phyloP scores from a whole-genome alignment of 2,797 vertebrate genomes.

The Trematocara caparti region DNA sequence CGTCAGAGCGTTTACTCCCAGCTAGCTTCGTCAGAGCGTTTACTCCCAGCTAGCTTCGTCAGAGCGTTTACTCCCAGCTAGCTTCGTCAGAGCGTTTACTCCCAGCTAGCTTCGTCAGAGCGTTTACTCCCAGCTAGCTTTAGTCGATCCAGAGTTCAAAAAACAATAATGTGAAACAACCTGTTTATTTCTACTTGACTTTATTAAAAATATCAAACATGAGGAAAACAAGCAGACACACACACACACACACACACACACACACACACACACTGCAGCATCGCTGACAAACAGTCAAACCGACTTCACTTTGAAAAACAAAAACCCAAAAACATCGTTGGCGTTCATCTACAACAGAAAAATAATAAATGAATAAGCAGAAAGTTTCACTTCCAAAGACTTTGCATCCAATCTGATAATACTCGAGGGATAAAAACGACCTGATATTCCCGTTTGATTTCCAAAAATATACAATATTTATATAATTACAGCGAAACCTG shows the following conservation, averaged over 20 bases:
- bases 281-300: not conserved
- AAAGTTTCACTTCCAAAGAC: not conserved
- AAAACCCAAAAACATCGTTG: not conserved
- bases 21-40: no score
- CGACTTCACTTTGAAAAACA: fast-evolving
- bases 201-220: constrained; percentile 51
- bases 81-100: no score
- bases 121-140: not conserved
- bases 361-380: not conserved
- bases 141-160: fast-evolving
- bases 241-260: not conserved
- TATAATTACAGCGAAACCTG: not conserved
- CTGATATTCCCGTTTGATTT: not conserved
- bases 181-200: constrained; percentile 28
- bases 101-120: no score
- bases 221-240: not conserved
- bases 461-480: constrained; percentile 45
- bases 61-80: no score
- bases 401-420: not conserved
- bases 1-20: no score
- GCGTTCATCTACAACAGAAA: not conserved
- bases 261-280: not conserved
- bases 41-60: no score
- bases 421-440: constrained; percentile 19
- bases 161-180: not conserved